phyloP scores from a whole-genome alignment of 2,888 invertebrate species.

The Notocelia uddmanniana region DNA sequence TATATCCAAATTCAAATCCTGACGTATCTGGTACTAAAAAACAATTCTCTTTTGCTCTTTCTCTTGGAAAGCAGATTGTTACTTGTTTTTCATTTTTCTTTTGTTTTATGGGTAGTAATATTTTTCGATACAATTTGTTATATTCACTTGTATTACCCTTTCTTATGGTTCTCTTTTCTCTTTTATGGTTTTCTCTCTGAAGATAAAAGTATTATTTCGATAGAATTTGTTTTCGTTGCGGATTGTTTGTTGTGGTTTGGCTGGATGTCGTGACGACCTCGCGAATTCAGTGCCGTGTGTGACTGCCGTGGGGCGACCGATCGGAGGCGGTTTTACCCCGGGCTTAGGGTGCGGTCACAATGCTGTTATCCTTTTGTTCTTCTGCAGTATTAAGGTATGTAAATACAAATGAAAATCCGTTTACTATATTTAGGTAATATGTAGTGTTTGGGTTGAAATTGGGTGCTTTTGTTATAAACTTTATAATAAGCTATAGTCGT shows the following conservation, averaged over 20 bases:
- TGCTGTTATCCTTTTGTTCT: conserved; percentile 3
- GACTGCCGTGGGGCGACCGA: conserved; percentile 65
- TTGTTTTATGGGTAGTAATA: too few relatives aligned
- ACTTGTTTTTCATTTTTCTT: background rate
- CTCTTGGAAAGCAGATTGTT: background rate
- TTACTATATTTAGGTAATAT: too few relatives aligned
- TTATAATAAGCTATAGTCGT: too few relatives aligned
- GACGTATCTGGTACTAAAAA: background rate
- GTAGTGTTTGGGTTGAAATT: too few relatives aligned
- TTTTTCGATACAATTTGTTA: too few relatives aligned
- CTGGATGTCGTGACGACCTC: conserved; percentile 55
- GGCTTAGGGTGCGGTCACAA: conserved; percentile 63
- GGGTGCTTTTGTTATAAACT: too few relatives aligned
- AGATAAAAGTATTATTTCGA: conserved; percentile 12
- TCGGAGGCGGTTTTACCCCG: conserved; percentile 69
- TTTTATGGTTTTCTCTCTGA: background rate
- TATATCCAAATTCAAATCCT: background rate
- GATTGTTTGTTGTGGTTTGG: conserved; percentile 15
- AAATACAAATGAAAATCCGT: too few relatives aligned
- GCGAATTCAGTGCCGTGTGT: conserved; percentile 58
- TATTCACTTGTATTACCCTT: too few relatives aligned
- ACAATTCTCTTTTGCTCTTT: background rate
- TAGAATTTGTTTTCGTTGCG: conserved; percentile 27
- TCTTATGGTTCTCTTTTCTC: too few relatives aligned
- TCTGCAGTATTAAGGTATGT: too few relatives aligned